phyloP scores from a whole-genome alignment of 2,113 vertebrate genomes.

The Casuarius casuarius region DNA sequence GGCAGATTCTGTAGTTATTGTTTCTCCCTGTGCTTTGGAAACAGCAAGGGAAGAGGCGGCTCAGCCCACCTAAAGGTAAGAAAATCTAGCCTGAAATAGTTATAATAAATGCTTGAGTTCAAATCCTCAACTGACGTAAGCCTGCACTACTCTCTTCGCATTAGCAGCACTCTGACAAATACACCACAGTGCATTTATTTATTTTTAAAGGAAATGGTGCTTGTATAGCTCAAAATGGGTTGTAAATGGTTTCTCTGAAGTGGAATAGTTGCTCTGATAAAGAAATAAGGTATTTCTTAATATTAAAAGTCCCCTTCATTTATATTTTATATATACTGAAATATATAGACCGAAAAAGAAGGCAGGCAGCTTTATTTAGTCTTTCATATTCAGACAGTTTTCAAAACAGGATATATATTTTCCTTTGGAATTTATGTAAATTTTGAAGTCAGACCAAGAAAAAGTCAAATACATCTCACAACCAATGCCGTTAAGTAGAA shows the following conservation, averaged over 20 bases:
- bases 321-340: neutral
- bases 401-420: neutral
- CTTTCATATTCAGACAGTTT: neutral
- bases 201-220: neutral
- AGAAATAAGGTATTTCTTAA: neutral
- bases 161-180: neutral
- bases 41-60: neutral
- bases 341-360: no score
- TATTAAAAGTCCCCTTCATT: neutral
- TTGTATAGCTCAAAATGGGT: neutral
- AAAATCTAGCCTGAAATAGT: neutral
- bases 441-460: neutral
- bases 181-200: neutral
- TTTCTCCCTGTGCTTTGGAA: neutral
- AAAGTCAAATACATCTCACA: neutral
- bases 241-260: neutral
- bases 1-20: neutral
- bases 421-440: conserved; percentile 14
- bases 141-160: neutral
- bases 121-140: neutral
- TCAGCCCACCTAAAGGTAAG: neutral
- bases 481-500: conserved; percentile 3
- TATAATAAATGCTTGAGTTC: neutral
- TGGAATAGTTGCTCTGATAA: neutral
- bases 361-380: neutral